Conservation (phyloP, 1,140 invertebrate species). For the Drosophila kanapiae region DNA sequence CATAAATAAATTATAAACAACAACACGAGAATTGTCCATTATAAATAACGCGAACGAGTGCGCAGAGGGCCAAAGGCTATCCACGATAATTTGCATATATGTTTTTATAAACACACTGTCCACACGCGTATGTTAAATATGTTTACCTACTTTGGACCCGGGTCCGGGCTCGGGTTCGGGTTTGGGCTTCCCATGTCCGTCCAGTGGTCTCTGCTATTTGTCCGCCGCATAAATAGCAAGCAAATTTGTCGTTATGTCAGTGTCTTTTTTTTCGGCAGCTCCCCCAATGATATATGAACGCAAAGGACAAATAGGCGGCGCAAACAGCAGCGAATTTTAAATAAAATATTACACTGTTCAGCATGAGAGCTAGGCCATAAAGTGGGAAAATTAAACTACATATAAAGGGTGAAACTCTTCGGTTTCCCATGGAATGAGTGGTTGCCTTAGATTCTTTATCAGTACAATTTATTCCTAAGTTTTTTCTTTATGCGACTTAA, state of each 20-base stretch:
- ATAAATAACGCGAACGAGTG: conserved; percentile 55
- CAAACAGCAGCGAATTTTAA: conserved; percentile 61
- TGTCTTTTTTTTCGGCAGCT: conserved; percentile 51
- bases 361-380: conserved; percentile 18
- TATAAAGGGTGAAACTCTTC: neutral
- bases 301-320: conserved; percentile 30
- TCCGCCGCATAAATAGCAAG: conserved; percentile 54
- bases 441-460: neutral
- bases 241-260: conserved; percentile 73
- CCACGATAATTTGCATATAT: conserved; percentile 53
- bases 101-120: conserved; percentile 40
- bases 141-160: conserved; percentile 55
- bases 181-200: conserved; percentile 26
- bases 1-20: conserved; percentile 83
- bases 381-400: conserved; percentile 13
- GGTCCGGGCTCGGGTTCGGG: conserved; percentile 17
- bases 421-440: neutral
- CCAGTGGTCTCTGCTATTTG: conserved; percentile 20
- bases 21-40: conserved; percentile 69
- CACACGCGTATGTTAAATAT: conserved; percentile 52
- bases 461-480: neutral
- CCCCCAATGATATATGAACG: conserved; percentile 66
- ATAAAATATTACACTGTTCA: conserved; percentile 69
- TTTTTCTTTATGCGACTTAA: neutral
- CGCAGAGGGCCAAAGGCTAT: conserved; percentile 33